Evolutionary conservation across 2,797 vertebrate species (phyloP).

Genomic region (Takifugu ocellatus): DNA sequence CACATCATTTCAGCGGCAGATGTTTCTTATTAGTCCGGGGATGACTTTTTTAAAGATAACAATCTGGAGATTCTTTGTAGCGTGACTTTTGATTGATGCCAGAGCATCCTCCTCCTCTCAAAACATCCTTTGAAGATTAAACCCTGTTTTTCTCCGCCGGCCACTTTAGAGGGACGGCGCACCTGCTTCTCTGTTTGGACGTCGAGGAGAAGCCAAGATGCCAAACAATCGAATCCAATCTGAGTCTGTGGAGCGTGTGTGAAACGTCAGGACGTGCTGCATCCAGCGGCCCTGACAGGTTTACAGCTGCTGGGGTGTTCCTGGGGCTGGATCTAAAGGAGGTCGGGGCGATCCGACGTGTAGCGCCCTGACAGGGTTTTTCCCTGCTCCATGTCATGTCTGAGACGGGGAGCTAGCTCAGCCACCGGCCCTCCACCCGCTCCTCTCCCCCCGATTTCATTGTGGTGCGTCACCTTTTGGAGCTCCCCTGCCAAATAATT

Average conservation of each 20-base stretch:
- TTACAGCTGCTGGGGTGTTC: not conserved
- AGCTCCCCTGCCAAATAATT: conserved; percentile 54
- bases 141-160: not conserved
- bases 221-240: not conserved
- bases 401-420: conserved; percentile 27
- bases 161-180: not conserved
- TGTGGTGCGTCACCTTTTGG: conserved; percentile 45
- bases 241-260: not conserved
- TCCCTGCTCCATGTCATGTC: conserved; percentile 16
- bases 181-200: conserved; percentile 2
- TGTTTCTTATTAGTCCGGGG: too few species aligned
- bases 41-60: too few species aligned
- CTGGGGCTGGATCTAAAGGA: not conserved
- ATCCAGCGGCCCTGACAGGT: conserved; percentile 5
- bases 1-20: too few species aligned
- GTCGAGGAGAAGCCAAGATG: not conserved
- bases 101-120: conserved; percentile 1
- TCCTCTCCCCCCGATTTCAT: conserved; percentile 16
- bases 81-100: not conserved
- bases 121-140: conserved; percentile 1
- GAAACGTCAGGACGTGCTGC: not conserved
- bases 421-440: conserved; percentile 7
- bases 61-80: too few species aligned
- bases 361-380: conserved; percentile 9
- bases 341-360: not conserved